Evolutionary conservation across 2,113 vertebrate species (phyloP), one percentile per base, ranked within the genome.

Genomic region (Etheostoma spectabile): DNA sequence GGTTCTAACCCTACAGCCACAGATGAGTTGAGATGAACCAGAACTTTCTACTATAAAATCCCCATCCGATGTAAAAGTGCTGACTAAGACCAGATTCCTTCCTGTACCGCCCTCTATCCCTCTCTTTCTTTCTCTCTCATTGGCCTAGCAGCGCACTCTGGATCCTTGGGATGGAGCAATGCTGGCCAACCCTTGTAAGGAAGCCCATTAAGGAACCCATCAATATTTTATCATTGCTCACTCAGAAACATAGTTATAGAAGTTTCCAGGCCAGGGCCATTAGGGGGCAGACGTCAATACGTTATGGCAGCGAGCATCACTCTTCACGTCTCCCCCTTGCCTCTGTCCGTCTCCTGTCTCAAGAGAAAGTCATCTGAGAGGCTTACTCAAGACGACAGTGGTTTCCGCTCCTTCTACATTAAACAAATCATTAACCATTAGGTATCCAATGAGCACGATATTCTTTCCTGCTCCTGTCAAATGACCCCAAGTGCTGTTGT

Each of bases 181-280:
- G 46, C 85, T 77, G 77, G 87, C 86, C 84, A 86, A 88, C 86
- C 82, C 88, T 90, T 86, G 86, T 92, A 93, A 94, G 93, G 94
- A 94, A 93, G 90, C 87, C 95, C 95, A 76, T 92, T 97, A 96
- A 94, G 85, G 79, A 91, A 6, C 61, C 85, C 96, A 97, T 99
- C 95, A 98, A 99, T 99, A 98, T 97, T 99, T 98, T 91, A 99
- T 96, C 90, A 89, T 90, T 64, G 91, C 91, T 93, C 91, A 94
- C 92, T 88, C 86, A 93, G 90, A 92, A 94, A 93, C 88, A 91
- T 91, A 94, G 88, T 93, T 91, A 88, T 89, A 89, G 91, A 95
- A 94, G 90, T 95, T 95, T 95, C 93, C 90, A 91, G 92, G 86
- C 89, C 70, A 10, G 89, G 70, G 89, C 93, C 93, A 95, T 95